Percentiles rank a stretch among this genome's conserved stretches.
phyloP scores from a whole-genome alignment of 23 tunicate species.

The Halocynthia roretzi region DNA sequence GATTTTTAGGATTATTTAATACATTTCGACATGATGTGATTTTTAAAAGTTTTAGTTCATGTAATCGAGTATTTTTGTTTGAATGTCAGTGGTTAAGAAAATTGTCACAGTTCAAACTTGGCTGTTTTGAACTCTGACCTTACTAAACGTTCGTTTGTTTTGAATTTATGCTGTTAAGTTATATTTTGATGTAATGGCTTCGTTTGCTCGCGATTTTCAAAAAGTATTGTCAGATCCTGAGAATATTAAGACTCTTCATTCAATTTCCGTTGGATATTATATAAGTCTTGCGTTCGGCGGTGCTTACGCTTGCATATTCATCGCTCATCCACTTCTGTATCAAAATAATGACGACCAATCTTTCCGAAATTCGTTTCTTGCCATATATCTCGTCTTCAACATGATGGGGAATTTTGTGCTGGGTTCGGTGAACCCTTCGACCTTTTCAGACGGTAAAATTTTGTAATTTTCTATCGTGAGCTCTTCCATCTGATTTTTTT shows the following conservation, averaged over 20 bases:
- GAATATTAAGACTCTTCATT: slow-evolving; percentile 24
- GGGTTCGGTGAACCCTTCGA: slow-evolving; percentile 22
- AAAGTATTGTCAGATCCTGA: neutral
- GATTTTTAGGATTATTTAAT: too few relatives aligned
- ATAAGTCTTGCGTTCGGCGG: slow-evolving; percentile 37
- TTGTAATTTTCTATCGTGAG: neutral
- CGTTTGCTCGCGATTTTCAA: too few relatives aligned
- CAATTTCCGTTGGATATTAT: slow-evolving; percentile 44
- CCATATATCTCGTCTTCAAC: slow-evolving; percentile 50
- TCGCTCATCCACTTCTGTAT: slow-evolving; percentile 49
- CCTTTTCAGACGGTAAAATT: slow-evolving; percentile 40
- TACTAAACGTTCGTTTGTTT: too few relatives aligned
- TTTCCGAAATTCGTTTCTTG: neutral
- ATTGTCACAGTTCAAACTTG: too few relatives aligned
- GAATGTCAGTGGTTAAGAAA: too few relatives aligned
- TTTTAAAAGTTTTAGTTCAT: too few relatives aligned
- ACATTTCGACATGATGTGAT: too few relatives aligned
- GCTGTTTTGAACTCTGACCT: too few relatives aligned
- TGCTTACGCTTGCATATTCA: slow-evolving; percentile 43
- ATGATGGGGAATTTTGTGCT: slow-evolving; percentile 79
- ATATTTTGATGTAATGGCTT: too few relatives aligned
- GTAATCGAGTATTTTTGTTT: too few relatives aligned
- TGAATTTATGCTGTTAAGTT: too few relatives aligned
- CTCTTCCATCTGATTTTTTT: neutral
- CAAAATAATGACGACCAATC: slow-evolving; percentile 20